Base-by-base conservation (phyloP, 2,888 invertebrate species). In the Chirona hameri region DNA sequence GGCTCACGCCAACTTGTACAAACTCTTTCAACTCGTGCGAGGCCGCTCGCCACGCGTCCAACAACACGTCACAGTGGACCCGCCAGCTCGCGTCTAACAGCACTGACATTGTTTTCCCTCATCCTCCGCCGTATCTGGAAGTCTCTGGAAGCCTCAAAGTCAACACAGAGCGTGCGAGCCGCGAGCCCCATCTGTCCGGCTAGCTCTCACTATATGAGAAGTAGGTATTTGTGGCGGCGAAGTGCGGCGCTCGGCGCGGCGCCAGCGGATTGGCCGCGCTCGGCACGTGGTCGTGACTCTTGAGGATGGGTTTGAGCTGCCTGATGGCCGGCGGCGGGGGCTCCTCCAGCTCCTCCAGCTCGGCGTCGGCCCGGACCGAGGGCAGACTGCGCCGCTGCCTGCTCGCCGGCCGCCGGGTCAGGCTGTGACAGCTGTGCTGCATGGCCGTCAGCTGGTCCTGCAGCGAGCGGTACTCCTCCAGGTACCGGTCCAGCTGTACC, bases 401-500 rank as follows among this genome's bases (percentile, higher is more conserved):
- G 31, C 72, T 31, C 15, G 31, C 29, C 29, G 29, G 72, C 31
- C 18, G 18, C 27, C 5, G 9, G 27, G 39, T 7, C 76, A 76
- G 39, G 76, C 14, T 27, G 48, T 27, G 27, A 29, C 80, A 80
- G 48, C 52, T 48, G 27, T 27, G 52, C 80, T 80, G 39, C 80
- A 80, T 80, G 18, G 52, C 52, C 14, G 15, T n/a, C 27, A 80
- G 55, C n/a, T 55, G 80, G 15, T 52, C 52, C 52, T 55, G 80
- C 15, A 80, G 80, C 27, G 27, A 39, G 15, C 29, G 52, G 80
- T 80, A 80, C 80, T 80, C 52, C 52, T 52, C 52, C 80, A 80
- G 27, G 80, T 80, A 80, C 7, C 80, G 80, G 29, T 80, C 80
- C 80, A 80, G 21, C 80, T 80, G 80, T 14, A 80, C 80, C 27